phyloP scores from a whole-genome alignment of 2,888 invertebrate species.

The Zootermopsis nevadensis region DNA sequence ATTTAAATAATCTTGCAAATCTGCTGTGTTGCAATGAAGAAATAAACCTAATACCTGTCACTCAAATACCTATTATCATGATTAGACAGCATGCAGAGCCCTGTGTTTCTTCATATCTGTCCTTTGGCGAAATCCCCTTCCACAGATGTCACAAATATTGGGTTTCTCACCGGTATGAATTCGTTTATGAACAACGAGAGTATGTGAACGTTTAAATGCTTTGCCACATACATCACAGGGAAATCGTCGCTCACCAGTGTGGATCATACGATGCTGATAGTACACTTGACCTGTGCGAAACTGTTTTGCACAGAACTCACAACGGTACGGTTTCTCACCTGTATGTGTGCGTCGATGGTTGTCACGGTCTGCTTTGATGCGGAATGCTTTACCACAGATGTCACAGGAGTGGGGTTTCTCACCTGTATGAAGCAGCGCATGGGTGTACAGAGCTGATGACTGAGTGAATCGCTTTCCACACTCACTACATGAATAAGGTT shows the following conservation, averaged over 20 bases:
- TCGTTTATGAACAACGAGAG: conserved; percentile 53
- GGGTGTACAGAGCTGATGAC: conserved; percentile 52
- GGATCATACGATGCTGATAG: conserved; percentile 54
- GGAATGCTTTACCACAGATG: conserved; percentile 51
- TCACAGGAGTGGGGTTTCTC: conserved; percentile 53
- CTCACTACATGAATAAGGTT: conserved; percentile 51
- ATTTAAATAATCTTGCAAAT: too few species aligned
- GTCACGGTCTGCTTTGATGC: conserved; percentile 53
- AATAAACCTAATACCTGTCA: too few species aligned
- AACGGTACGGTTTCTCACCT: conserved; percentile 53
- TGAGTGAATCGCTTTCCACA: conserved; percentile 53
- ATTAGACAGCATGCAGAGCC: conserved; percentile 30
- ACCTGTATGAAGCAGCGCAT: conserved; percentile 53
- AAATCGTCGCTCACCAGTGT: conserved; percentile 53
- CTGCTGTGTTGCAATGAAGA: too few species aligned
- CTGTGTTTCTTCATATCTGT: conserved; percentile 53
- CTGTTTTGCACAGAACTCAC: conserved; percentile 52
- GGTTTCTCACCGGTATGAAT: conserved; percentile 54
- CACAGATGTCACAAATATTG: conserved; percentile 53
- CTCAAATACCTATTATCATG: too few species aligned
- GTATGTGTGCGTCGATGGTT: conserved; percentile 54
- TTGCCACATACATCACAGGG: conserved; percentile 53
- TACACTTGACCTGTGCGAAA: conserved; percentile 53
- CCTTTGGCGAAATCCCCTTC: conserved; percentile 52
- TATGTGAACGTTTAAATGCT: conserved; percentile 54